A percentile compares a stretch with the other conserved stretches of the same genome.
phyloP scores from a whole-genome alignment of 2,113 vertebrate genomes.

The Corythaixoides concolor region DNA sequence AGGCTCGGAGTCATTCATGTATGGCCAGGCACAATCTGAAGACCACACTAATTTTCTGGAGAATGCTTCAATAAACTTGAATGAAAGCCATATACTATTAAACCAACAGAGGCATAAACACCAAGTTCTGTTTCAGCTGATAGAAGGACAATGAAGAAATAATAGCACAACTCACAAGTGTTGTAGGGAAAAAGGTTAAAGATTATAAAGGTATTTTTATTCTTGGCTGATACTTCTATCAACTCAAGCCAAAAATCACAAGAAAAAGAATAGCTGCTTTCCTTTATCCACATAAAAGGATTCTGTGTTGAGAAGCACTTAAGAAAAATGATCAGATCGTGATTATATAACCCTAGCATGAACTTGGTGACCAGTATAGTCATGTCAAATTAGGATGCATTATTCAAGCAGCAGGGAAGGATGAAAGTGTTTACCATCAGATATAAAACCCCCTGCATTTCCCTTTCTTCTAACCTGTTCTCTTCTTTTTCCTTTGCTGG shows the following conservation, averaged over 20 bases:
- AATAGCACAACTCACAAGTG: conserved; percentile 26
- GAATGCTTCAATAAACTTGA: conserved; percentile 12
- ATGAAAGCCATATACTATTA: conserved; percentile 25
- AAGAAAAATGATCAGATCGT: conserved; percentile 60
- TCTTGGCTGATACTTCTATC: conserved; percentile 45
- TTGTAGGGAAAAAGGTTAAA: conserved; percentile 27
- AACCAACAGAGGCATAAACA: conserved; percentile 21
- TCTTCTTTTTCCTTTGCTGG: conserved; percentile 3
- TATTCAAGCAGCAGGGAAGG: conserved; percentile 55
- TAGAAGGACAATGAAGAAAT: conserved; percentile 41
- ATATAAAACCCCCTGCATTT: conserved; percentile 22
- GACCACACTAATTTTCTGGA: conserved; percentile 21
- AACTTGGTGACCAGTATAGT: conserved; percentile 60
- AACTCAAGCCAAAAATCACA: conserved; percentile 60
- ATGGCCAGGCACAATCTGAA: background rate
- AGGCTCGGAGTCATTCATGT: background rate
- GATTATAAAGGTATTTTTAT: conserved; percentile 64
- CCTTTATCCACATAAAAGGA: conserved; percentile 62
- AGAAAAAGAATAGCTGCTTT: conserved; percentile 59
- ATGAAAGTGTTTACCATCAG: conserved; percentile 58
- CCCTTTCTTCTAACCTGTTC: conserved; percentile 45
- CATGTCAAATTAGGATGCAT: conserved; percentile 64
- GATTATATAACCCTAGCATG: conserved; percentile 61
- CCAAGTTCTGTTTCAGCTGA: conserved; percentile 29
- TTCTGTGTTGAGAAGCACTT: conserved; percentile 35